phyloP scores from a whole-genome alignment of 1,140 invertebrate genomes.

The Lycorma delicatula region DNA sequence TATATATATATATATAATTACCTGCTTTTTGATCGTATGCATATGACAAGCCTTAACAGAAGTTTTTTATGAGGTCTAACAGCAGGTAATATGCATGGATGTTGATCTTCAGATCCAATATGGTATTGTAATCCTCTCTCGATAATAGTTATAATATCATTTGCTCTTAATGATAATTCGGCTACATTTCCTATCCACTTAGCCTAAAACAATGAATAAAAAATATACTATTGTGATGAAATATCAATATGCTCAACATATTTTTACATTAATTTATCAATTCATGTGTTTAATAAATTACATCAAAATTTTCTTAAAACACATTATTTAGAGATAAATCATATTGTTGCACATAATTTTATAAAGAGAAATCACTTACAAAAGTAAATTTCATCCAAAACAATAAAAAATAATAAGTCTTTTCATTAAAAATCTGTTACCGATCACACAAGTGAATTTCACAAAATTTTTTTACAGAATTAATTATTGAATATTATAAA shows the following conservation, averaged over 20 bases:
- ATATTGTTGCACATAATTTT: no score
- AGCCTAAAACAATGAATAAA: constrained; percentile 43
- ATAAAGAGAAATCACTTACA: no score
- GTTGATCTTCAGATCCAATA: constrained; percentile 46
- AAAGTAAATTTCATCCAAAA: no score
- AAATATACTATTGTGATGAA: neutral
- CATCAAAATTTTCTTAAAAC: neutral
- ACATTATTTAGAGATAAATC: no score
- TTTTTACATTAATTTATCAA: neutral
- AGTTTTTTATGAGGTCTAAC: constrained; percentile 58
- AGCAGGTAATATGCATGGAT: constrained; percentile 60
- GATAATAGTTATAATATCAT: constrained; percentile 74
- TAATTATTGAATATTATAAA: no score
- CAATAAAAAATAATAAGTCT: no score
- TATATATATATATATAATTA: no score
- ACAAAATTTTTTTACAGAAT: no score
- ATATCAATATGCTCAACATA: neutral
- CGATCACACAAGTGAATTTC: no score
- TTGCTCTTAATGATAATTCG: constrained; percentile 65
- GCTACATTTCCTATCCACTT: constrained; percentile 74
- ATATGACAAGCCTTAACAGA: constrained; percentile 65
- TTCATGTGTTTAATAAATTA: neutral
- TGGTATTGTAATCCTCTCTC: constrained; percentile 50
- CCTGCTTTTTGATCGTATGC: constrained; percentile 72
- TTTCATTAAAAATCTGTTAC: no score